Base-by-base conservation (phyloP, 2,113 vertebrate genomes). In the Rhinolophus sinicus region DNA sequence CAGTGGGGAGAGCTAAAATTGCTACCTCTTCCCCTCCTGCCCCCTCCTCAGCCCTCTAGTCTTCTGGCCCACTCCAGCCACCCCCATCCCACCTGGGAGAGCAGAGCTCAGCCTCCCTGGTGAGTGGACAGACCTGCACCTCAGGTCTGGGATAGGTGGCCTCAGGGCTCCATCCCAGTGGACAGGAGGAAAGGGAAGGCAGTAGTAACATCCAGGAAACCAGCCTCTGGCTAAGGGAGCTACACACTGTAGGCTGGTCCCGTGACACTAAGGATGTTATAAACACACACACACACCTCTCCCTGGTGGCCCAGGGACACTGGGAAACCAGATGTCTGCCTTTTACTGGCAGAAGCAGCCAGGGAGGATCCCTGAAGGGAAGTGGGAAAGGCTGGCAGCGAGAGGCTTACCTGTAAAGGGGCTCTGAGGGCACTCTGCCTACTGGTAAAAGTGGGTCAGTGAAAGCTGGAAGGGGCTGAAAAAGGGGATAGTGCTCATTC, bases 391-490 rank as follows among this genome's bases (percentile, higher is more conserved):
- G 60, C 26, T 82, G 38, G 82, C 35, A 38, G 47, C 44, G 9
- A 52, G n/a, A 65, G 47, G 26, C 6, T 60, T 3, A 2, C 76
- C 35, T 8, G 11, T n/a, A 28, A 52, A 6, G 5, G 10, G 13
- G 19, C 13, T 38, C 84, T 11, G 12, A 1, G 19, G 18, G 22
- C 44, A 1, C 24, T 24, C 40, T 18, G 5, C n/a, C 21, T 8
- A 7, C 47, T 3, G 0, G 2, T 1, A 3, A 30, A 33, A 38
- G 21, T 3, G 12, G 26, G 54, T 18, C n/a, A 15, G 28, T 13
- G 47, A 24, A 30, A 8, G 56, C 40, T 54, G 18, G n/a, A 33
- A 84, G 40, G 38, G 38, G 18, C 24, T 90, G 30, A 28, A 58
- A 77, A 84, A 54, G 65, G 19, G 22, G 22, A n/a, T 15, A 8